Evolutionary conservation across 1,140 invertebrate genomes (phyloP), one percentile per base, ranked within the genome.

Genomic region (Apis florea): DNA sequence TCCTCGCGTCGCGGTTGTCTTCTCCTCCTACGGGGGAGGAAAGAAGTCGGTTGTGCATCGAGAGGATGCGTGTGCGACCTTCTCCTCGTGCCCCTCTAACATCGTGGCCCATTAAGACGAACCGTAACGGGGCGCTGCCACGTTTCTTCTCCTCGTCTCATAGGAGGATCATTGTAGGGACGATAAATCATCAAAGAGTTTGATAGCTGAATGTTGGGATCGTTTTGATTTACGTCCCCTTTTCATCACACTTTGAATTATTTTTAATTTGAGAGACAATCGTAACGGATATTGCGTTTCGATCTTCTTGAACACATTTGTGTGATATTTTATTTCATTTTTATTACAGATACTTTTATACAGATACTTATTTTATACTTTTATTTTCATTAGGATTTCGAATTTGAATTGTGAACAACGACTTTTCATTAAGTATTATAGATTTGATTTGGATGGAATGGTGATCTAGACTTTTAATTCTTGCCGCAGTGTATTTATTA

Each of bases 11-110:
- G 54, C 54, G 67, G 10, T 69, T 26, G 31, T 67, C 54, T 13
- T 67, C 54, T 13, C 19, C 6, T 40, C 31, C 59, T n/a, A 61
- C 26, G 19, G 21, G 24, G 40, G 21, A 31, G 9, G 17, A 67
- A 79, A 80, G 70, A 74, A 72, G 79, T 68, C 47, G 12, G 6
- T 79, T 73, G 82, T 79, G 64, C 31, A 58, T 24, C 31, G 31
- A 17, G 54, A 17, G 79, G 68, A 63, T 49, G 54, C 56, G 49
- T 54, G n/a, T 51, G 26, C 12, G 9, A 0, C 4, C 49, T 15
- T 17, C 12, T 19, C 47, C 31, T 40, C 19, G 0, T 40, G 56
- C 47, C 31, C 21, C 54, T 58, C 21, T n/a, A n/a, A 40, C 26
- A 54, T 72, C 68, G 54, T 54, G 73, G 51, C 12, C 56, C 54